Evolutionary conservation across 2,888 invertebrate genomes (phyloP).

Genomic region (Choreutis nemorana): DNA sequence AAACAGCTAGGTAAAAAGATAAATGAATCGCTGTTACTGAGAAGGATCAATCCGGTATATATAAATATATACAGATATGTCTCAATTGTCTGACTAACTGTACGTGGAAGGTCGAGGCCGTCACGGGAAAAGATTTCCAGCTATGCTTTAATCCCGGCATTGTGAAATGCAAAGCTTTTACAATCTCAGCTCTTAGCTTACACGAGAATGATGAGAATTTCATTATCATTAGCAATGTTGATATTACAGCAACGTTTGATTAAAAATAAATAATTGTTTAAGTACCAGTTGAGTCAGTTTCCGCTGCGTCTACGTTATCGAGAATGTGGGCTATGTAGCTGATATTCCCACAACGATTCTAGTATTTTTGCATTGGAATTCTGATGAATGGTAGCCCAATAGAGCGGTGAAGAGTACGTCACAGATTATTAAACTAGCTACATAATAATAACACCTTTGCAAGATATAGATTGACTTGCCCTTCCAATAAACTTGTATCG

Average conservation of each 20-base stretch:
- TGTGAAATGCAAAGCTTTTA: no score
- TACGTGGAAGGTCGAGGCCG: constrained; percentile 30
- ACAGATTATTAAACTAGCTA: no score
- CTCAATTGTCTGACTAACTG: constrained; percentile 29
- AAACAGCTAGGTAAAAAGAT: no score
- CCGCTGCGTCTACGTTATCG: constrained; percentile 50
- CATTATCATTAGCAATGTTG: not conserved
- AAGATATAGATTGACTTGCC: no score
- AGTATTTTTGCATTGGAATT: constrained; percentile 26
- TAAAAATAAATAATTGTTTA: constrained; percentile 12
- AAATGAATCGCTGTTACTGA: no score
- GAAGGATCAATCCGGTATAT: no score
- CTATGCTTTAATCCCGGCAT: constrained; percentile 20
- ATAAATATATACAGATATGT: no score
- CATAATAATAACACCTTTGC: no score
- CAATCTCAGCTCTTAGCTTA: no score
- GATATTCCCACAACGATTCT: constrained; percentile 34
- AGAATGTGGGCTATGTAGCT: constrained; percentile 40
- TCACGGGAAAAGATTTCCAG: constrained; percentile 54
- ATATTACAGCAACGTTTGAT: not conserved
- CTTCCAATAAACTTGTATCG: no score
- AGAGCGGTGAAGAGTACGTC: no score
- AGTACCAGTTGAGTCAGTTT: constrained; percentile 41
- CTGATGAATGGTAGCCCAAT: constrained; percentile 16
- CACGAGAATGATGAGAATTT: no score